Base-by-base conservation (phyloP, 1,140 invertebrate species). In the Eulimnadia texana region DNA sequence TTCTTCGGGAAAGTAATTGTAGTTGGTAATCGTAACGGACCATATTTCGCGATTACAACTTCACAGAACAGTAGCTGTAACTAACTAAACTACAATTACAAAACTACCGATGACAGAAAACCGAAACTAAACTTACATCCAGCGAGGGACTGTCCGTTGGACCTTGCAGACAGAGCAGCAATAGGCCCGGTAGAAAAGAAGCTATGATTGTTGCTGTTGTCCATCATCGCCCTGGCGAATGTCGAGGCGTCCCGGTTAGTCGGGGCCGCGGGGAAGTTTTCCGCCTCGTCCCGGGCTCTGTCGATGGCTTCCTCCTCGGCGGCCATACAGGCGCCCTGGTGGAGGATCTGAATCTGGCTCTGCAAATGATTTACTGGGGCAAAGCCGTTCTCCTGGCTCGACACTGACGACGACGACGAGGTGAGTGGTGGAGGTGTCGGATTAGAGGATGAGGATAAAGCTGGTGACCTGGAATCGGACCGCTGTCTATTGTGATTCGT, bases 161-260 rank as follows among this genome's bases (percentile, higher is more conserved):
- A 52, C 22, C 23, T 49, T 25, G 56, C 62, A 23, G 56, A 50
- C 42, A 61, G 19, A 23, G 56, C 62, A 50, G 56, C 62, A 25
- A 60, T 53, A 3, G 64, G 64, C 10, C 59, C 64, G 42, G 60
- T 62, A 2, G 65, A 66, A 50, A 66, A 66, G 52, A 65, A 66
- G 33, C 65, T 66, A 58, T 66, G 62, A 42, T 52, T 64, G 50
- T 64, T 66, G 54, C 64, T 64, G 22, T 57, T 57, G 22, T 57
- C 55, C n/a, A 57, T 27, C 22, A 57, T 29, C 24, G 55, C 22
- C 27, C 33, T 27, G 22, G 55, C 28, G 28, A 57, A 57, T 22
- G 20, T 57, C 11, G 55, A 16, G 11, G 55, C n/a, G n/a, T n/a
- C n/a, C n/a, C n/a, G n/a, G n/a, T n/a, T n/a, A n/a, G n/a, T n/a